Evolutionary conservation across 2,113 vertebrate species (phyloP).

Genomic region (Desmodus rotundus): DNA sequence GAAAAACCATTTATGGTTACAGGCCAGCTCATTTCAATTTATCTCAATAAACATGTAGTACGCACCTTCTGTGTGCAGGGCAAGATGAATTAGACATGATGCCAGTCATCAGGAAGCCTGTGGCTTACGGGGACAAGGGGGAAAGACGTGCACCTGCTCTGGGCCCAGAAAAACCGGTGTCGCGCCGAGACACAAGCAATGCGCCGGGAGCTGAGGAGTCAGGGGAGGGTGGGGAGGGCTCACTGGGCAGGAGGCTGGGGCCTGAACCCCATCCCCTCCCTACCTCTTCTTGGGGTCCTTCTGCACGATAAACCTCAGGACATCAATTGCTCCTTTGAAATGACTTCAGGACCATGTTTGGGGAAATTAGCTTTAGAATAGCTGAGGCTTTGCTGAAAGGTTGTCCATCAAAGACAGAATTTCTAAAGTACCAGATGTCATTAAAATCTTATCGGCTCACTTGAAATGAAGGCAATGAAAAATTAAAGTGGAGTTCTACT

Average conservation of each 20-base stretch:
- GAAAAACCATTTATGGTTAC: not conserved
- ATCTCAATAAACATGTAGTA: not conserved
- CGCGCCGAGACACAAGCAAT: not conserved
- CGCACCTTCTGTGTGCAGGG: not conserved
- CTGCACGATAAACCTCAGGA: conserved; percentile 49
- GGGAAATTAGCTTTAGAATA: conserved; percentile 75
- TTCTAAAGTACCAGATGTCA: conserved; percentile 86
- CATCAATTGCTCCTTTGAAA: conserved; percentile 78
- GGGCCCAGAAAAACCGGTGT: not conserved
- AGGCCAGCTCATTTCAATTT: not conserved
- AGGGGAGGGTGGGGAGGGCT: not conserved
- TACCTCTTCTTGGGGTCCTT: not conserved
- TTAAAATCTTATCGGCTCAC: conserved; percentile 88
- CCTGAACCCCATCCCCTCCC: accelerated
- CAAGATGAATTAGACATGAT: not conserved
- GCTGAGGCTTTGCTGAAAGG: conserved; percentile 84
- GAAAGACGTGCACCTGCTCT: not conserved
- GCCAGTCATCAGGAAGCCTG: not conserved
- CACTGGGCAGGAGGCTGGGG: not conserved
- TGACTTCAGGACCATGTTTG: conserved; percentile 72
- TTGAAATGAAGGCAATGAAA: conserved; percentile 92
- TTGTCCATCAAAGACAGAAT: conserved; percentile 89
- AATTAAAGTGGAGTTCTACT: conserved; percentile 86
- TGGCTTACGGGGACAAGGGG: not conserved
- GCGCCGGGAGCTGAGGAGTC: not conserved